A percentile compares a stretch with the other conserved stretches of the same genome.
Evolutionary conservation across 2,797 vertebrate species (phyloP).

Genomic region (Eidolon dupreanum): DNA sequence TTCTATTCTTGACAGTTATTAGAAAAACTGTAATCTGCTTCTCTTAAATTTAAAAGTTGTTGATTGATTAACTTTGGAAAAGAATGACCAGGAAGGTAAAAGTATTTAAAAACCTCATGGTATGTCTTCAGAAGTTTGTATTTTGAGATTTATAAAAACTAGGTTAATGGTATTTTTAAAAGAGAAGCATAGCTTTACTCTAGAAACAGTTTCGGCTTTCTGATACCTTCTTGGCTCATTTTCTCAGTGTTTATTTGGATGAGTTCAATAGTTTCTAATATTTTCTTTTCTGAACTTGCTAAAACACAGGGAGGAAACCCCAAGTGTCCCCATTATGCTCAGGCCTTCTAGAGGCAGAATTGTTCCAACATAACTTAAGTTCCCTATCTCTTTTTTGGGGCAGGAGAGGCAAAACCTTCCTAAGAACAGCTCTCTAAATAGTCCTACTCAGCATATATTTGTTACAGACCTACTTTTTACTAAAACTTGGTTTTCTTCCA

Average conservation of each 20-base stretch:
- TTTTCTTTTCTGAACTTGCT: not conserved
- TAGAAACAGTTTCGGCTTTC: conserved; percentile 38
- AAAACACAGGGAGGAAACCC: not conserved
- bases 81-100: not conserved
- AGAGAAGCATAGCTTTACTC: not conserved
- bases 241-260: conserved; percentile 7
- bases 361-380: not conserved
- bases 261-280: not conserved
- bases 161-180: conserved; percentile 54
- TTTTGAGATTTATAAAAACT: conserved; percentile 53
- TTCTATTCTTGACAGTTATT: conserved; percentile 32
- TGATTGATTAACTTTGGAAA: conserved; percentile 50
- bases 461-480: not conserved
- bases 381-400: not conserved
- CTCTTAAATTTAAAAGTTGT: conserved; percentile 15
- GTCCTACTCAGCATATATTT: not conserved
- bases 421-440: not conserved
- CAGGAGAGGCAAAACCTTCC: not conserved
- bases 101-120: conserved; percentile 37
- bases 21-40: conserved; percentile 38
- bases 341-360: not conserved
- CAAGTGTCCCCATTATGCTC: not conserved
- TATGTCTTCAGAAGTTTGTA: conserved; percentile 33
- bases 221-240: conserved; percentile 19
- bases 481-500: not conserved